Evolutionary conservation across 2,797 vertebrate genomes (phyloP).

Genomic region (Scolopax bukidnonensis): DNA sequence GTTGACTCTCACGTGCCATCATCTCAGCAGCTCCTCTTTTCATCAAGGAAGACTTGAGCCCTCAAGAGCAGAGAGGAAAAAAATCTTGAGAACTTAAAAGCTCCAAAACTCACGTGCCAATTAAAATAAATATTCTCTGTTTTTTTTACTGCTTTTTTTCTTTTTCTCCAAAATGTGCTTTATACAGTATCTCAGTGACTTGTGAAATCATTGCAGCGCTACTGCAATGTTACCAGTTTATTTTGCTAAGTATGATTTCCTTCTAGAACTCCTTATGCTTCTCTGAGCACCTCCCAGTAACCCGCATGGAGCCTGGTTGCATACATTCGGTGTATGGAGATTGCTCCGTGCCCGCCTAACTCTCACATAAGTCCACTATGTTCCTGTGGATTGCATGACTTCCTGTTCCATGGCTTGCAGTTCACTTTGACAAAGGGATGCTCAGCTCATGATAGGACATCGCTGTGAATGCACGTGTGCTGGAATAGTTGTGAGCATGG

Average conservation of each 20-base stretch:
- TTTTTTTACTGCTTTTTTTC: neutral
- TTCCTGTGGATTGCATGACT: too few relatives aligned
- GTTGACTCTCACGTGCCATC: accelerated
- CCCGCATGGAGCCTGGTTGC: too few relatives aligned
- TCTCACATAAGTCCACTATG: too few relatives aligned
- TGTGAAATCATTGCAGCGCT: neutral
- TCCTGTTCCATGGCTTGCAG: neutral
- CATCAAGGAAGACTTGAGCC: neutral
- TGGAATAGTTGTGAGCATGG: neutral
- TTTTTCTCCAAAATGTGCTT: neutral
- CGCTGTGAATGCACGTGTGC: accelerated
- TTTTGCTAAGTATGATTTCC: neutral
- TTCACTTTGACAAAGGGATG: neutral
- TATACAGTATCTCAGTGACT: neutral
- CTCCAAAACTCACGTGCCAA: neutral
- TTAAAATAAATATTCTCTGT: neutral
- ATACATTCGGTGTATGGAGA: too few relatives aligned
- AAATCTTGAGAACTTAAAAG: neutral
- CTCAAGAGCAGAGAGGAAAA: neutral
- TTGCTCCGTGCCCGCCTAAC: too few relatives aligned
- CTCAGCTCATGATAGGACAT: neutral
- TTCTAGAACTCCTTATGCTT: too few relatives aligned
- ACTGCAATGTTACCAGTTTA: neutral
- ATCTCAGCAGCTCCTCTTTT: neutral
- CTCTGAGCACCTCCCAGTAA: too few relatives aligned